Evolutionary conservation across 2,888 invertebrate genomes (phyloP).

Genomic region (Andrena hattorfiana): DNA sequence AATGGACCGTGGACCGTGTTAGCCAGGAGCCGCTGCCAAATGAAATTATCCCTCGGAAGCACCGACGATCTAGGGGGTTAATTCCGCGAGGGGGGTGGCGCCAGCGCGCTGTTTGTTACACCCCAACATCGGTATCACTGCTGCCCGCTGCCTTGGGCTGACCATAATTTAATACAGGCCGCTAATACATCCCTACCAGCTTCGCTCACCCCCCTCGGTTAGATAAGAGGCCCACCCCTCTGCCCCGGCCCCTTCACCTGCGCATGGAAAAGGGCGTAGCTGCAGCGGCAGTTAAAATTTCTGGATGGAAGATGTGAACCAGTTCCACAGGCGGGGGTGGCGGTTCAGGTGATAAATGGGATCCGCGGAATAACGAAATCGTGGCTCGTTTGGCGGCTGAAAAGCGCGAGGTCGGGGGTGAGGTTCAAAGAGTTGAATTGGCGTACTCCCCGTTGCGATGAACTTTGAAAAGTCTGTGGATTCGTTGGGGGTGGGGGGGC

Average conservation of each 20-base stretch:
- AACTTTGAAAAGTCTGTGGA: not conserved
- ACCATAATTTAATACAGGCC: conserved; percentile 82
- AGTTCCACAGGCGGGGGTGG: conserved; percentile 1
- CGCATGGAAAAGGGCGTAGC: conserved; percentile 1
- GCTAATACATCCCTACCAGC: conserved; percentile 78
- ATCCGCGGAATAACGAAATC: conserved; percentile 1
- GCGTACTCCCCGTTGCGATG: not conserved
- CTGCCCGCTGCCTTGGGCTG: conserved; percentile 76
- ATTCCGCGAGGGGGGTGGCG: conserved; percentile 71
- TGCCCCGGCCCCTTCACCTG: not conserved
- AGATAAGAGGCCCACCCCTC: conserved; percentile 71
- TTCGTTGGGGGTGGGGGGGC: not conserved
- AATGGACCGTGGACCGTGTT: conserved; percentile 57
- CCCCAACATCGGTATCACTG: conserved; percentile 73
- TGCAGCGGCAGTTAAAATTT: conserved; percentile 28
- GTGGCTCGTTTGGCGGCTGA: not conserved
- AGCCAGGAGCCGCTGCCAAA: conserved; percentile 76
- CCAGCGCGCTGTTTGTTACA: conserved; percentile 72
- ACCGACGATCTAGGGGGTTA: conserved; percentile 77
- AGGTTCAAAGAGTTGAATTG: not conserved
- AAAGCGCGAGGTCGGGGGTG: not conserved
- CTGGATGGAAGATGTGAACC: conserved; percentile 2
- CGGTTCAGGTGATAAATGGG: conserved; percentile 11
- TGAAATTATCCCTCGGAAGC: conserved; percentile 80
- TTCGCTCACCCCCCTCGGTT: conserved; percentile 12